A percentile compares a stretch with the other conserved stretches of the same genome.
Conservation (phyloP, 2,888 invertebrate species). For the Agrochola circellaris region DNA sequence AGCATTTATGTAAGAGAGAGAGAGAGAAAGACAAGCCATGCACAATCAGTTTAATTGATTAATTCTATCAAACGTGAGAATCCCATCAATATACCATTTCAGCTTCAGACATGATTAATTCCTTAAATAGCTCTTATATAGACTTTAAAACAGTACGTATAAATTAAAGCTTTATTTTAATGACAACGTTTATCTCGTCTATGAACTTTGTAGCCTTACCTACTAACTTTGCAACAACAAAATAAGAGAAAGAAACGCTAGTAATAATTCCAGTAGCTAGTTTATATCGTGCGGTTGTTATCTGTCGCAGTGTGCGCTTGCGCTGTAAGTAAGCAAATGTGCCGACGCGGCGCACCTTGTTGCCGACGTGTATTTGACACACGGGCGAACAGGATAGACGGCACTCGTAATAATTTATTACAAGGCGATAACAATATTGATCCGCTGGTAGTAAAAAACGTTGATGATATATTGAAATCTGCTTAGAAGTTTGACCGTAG, state of each 20-base stretch:
- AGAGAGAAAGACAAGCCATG: too few species aligned
- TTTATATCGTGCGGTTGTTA: slow-evolving; percentile 48
- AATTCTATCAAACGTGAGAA: neutral
- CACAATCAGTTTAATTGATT: neutral
- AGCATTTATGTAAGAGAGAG: neutral
- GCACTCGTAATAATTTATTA: neutral
- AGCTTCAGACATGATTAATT: neutral
- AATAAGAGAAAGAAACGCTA: slow-evolving; percentile 24
- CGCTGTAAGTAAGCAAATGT: slow-evolving; percentile 63
- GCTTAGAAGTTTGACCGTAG: neutral
- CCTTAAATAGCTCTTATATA: neutral
- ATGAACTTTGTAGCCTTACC: slow-evolving; percentile 1
- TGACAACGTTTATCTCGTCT: slow-evolving; percentile 4
- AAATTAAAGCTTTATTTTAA: slow-evolving; percentile 8
- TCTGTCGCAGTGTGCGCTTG: slow-evolving; percentile 46
- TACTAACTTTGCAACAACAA: neutral
- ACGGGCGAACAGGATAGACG: slow-evolving; percentile 14
- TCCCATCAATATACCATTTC: neutral
- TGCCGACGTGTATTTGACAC: slow-evolving; percentile 41
- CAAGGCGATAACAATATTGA: neutral
- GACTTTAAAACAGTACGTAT: neutral
- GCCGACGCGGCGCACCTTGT: slow-evolving; percentile 53
- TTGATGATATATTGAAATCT: neutral
- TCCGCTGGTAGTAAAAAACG: neutral
- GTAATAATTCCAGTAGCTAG: slow-evolving; percentile 55